Evolutionary conservation across 92 coral and sea anemone species (phyloP).

Genomic region (Chrysogorgia sp.): DNA sequence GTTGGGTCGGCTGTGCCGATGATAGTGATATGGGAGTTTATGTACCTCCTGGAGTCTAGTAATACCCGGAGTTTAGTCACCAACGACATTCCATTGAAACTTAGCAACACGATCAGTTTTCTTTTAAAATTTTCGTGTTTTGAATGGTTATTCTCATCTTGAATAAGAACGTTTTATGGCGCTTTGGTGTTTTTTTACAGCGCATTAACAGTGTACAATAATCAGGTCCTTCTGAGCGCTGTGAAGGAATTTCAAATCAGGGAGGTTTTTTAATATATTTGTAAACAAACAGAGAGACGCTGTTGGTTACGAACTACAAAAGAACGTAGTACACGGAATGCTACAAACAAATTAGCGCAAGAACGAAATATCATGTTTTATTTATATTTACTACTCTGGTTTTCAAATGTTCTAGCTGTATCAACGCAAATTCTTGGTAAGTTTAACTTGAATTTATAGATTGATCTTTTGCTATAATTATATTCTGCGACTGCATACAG

Average conservation of each 20-base stretch:
- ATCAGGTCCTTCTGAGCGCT: too few relatives aligned
- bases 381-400: not conserved
- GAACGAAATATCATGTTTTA: not conserved
- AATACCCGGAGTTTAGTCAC: too few relatives aligned
- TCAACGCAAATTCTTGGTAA: slow-evolving; percentile 21
- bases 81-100: not conserved
- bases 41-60: not conserved
- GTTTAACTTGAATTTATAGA: not conserved
- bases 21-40: too few relatives aligned
- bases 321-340: slow-evolving; percentile 8
- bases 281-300: not conserved
- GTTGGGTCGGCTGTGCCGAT: too few relatives aligned
- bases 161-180: too few relatives aligned
- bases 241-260: not conserved
- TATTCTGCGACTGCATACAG: too few relatives aligned
- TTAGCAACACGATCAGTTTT: not conserved
- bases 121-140: not conserved
- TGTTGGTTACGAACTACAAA: not conserved
- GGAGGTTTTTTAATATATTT: too few relatives aligned
- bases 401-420: not conserved
- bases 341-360: not conserved
- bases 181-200: too few relatives aligned
- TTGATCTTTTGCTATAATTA: not conserved
- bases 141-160: not conserved
- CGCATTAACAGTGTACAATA: too few relatives aligned